Evolutionary conservation across 2,888 invertebrate genomes (phyloP).

Genomic region (Ormyrus rosae): DNA sequence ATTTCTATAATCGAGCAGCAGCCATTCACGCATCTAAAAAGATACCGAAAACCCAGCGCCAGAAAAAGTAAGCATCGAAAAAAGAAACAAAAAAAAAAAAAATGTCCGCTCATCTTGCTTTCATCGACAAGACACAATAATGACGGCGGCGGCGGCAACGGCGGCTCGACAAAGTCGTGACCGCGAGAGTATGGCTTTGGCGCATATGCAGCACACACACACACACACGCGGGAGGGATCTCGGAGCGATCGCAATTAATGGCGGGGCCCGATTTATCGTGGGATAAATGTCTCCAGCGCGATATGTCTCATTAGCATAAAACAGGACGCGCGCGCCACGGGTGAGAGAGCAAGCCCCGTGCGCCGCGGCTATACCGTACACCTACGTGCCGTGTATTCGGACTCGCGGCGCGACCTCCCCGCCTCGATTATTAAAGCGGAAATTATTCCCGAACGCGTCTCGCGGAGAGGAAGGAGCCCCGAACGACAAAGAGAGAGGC

Average conservation of each 20-base stretch:
- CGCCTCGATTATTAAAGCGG: conserved; percentile 33
- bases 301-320: conserved; percentile 67
- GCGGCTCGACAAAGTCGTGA: conserved; percentile 60
- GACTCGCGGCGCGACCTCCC: conserved; percentile 4
- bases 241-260: conserved; percentile 67
- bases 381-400: conserved; percentile 2
- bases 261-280: conserved; percentile 64
- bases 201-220: conserved; percentile 1
- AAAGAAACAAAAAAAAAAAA: not conserved
- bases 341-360: conserved; percentile 57
- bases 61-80: not conserved
- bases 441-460: conserved; percentile 43
- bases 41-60: too few species aligned
- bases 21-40: too few species aligned
- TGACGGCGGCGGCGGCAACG: conserved; percentile 30
- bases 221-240: conserved; percentile 44
- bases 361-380: not conserved
- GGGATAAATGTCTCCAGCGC: conserved; percentile 68
- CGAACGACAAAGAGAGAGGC: not conserved
- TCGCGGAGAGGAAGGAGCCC: not conserved
- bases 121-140: conserved; percentile 54
- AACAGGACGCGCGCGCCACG: conserved; percentile 62
- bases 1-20: too few species aligned
- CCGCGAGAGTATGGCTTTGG: conserved; percentile 34
- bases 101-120: conserved; percentile 50